Evolutionary conservation across 2,113 vertebrate genomes (phyloP).

Genomic region (Delphinus delphis): DNA sequence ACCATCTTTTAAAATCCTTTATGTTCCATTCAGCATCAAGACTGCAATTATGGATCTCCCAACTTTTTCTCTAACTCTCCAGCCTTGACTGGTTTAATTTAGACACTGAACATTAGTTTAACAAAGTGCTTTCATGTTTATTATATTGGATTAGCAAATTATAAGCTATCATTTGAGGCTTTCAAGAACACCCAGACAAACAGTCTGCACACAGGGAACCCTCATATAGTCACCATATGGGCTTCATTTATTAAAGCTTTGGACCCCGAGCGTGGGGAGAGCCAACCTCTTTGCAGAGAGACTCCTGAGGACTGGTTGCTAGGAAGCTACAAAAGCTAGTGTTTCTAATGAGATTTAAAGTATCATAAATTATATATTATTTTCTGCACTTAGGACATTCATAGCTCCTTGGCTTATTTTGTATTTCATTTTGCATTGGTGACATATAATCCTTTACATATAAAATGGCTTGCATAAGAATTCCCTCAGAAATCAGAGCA

Average conservation of each 20-base stretch:
- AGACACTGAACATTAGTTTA: conserved; percentile 83
- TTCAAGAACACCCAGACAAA: conserved; percentile 79
- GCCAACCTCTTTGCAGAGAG: conserved; percentile 80
- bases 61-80: conserved; percentile 17
- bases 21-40: background rate
- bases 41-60: background rate
- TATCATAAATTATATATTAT: conserved; percentile 85
- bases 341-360: conserved; percentile 87
- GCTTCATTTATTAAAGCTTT: conserved; percentile 85
- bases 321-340: conserved; percentile 85
- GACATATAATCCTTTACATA: conserved; percentile 75
- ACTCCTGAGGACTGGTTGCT: conserved; percentile 85
- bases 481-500: conserved; percentile 76
- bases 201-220: conserved; percentile 64
- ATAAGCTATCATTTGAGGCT: conserved; percentile 77
- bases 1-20: background rate
- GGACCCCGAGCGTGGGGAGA: conserved; percentile 78
- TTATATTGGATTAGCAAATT: conserved; percentile 84
- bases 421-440: conserved; percentile 81
- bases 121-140: conserved; percentile 81
- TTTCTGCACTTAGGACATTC: conserved; percentile 81
- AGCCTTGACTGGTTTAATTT: conserved; percentile 77
- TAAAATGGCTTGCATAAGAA: conserved; percentile 76
- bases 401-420: conserved; percentile 82
- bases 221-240: conserved; percentile 79